Evolutionary conservation across 2,797 vertebrate species (phyloP).

Genomic region (Gouania willdenowi): DNA sequence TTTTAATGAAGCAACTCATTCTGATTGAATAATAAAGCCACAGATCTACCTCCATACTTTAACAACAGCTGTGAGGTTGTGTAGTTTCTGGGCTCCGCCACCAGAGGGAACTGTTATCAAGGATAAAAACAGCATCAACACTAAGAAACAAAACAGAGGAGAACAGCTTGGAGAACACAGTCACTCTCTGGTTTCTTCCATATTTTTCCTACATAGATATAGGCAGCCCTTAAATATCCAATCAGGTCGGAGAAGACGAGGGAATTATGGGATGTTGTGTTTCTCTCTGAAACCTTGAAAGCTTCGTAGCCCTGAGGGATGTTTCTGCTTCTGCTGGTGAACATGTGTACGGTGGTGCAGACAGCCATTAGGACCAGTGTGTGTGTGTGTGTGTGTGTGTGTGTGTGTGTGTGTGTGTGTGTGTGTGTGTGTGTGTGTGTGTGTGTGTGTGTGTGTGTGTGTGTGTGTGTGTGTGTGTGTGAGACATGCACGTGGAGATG

Average conservation of each 20-base stretch:
- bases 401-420: neutral
- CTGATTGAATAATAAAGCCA: too few species aligned
- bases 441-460: conserved; percentile 12
- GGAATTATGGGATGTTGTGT: neutral
- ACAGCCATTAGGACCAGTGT: neutral
- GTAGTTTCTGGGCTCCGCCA: conserved; percentile 43
- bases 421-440: conserved; percentile 4
- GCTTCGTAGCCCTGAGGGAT: neutral
- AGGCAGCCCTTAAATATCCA: conserved; percentile 37
- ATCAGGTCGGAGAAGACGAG: neutral
- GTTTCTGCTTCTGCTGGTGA: neutral
- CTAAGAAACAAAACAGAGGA: conserved; percentile 20
- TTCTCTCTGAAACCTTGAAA: too few species aligned
- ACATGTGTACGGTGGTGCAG: neutral
- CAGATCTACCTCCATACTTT: too few species aligned
- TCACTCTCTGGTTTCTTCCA: conserved; percentile 48
- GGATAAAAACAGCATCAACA: conserved; percentile 23
- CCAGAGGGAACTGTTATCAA: conserved; percentile 72
- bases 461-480: conserved; percentile 31
- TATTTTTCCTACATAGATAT: conserved; percentile 23
- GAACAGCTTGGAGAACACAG: conserved; percentile 26
- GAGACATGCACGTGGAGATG: conserved; percentile 60
- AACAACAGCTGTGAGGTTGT: neutral
- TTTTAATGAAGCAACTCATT: too few species aligned
- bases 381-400: too few species aligned